Percentiles rank a stretch among this genome's conserved stretches.
Conservation (phyloP, 2,888 invertebrate species). For the Phlogophora meticulosa region DNA sequence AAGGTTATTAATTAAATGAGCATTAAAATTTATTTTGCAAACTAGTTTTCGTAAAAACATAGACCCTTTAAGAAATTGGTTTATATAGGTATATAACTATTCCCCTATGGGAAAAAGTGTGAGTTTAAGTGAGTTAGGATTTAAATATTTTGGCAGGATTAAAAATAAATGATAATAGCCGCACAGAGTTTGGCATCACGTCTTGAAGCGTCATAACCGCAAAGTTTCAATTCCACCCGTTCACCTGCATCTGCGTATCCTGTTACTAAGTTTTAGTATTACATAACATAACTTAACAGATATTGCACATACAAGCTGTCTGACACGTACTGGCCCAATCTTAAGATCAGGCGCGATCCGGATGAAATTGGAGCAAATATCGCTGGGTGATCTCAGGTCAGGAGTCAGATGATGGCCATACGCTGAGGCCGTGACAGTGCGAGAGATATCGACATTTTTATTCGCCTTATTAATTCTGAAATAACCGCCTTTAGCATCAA, state of each 20-base stretch:
- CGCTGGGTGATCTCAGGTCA: conserved; percentile 66
- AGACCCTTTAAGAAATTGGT: no score
- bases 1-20: conserved; percentile 15
- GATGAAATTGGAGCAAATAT: conserved; percentile 76
- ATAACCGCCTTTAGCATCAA: conserved; percentile 18
- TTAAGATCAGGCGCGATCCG: conserved; percentile 69
- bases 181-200: no score
- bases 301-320: conserved; percentile 46
- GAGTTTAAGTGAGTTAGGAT: no score
- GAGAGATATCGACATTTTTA: conserved; percentile 44
- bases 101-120: no score
- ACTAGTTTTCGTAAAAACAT: not conserved
- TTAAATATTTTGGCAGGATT: no score
- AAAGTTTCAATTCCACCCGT: not conserved
- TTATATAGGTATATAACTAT: no score
- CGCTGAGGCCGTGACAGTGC: conserved; percentile 48
- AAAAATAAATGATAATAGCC: no score
- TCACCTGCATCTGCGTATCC: not conserved
- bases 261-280: conserved; percentile 5
- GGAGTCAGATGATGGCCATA: conserved; percentile 59
- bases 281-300: conserved; percentile 26
- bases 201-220: not conserved
- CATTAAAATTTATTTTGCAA: conserved; percentile 18
- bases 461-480: conserved; percentile 25
- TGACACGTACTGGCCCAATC: conserved; percentile 52